Evolutionary conservation across 2,113 vertebrate genomes (phyloP).

Genomic region (Seriola dumerili): DNA sequence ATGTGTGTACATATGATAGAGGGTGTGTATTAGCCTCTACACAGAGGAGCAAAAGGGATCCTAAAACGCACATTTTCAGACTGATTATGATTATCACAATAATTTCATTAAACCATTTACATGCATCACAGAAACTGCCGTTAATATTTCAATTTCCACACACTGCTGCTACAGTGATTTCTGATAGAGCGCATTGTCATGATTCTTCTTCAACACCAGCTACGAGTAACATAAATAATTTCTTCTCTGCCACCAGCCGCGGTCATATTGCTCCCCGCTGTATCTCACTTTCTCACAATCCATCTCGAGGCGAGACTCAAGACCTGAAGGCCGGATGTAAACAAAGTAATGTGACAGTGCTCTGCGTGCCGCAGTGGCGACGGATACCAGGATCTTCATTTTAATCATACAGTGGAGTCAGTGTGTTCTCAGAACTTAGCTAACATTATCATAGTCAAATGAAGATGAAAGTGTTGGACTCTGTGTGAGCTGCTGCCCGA

Average conservation of each 20-base stretch:
- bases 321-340: slow-evolving; percentile 17
- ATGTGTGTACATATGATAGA: slow-evolving; percentile 28
- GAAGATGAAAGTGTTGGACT: background rate
- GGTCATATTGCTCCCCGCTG: slow-evolving; percentile 29
- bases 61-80: slow-evolving; percentile 12
- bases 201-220: slow-evolving; percentile 24
- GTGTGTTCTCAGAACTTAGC: background rate
- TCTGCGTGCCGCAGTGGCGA: background rate
- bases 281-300: slow-evolving; percentile 25
- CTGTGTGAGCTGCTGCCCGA: background rate
- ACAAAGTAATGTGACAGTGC: background rate
- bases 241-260: slow-evolving; percentile 27
- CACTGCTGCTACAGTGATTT: slow-evolving; percentile 11
- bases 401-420: background rate
- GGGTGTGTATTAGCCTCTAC: slow-evolving; percentile 37
- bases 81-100: slow-evolving; percentile 55
- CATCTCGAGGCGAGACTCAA: background rate
- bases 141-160: slow-evolving; percentile 40
- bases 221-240: slow-evolving; percentile 55
- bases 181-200: slow-evolving; percentile 31
- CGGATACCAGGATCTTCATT: background rate
- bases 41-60: slow-evolving; percentile 37
- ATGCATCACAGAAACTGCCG: slow-evolving; percentile 18
- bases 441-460: background rate
- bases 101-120: slow-evolving; percentile 58